phyloP scores from a whole-genome alignment of 2,888 invertebrate genomes.

The Zaprionus bogoriensis region DNA sequence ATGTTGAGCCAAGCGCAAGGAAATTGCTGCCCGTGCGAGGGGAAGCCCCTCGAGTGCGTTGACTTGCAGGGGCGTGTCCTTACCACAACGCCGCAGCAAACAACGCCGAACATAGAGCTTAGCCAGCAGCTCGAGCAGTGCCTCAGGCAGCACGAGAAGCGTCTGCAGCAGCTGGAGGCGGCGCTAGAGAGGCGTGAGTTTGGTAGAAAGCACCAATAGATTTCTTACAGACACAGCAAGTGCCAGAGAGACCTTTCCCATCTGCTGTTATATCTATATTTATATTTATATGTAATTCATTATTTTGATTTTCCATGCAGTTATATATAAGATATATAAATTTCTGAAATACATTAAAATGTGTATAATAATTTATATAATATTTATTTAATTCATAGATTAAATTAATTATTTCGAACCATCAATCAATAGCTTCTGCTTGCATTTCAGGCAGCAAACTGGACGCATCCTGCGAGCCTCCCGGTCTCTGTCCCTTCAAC shows the following conservation, averaged over 20 bases:
- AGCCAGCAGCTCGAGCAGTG: slow-evolving; percentile 36
- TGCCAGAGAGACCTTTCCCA: no score
- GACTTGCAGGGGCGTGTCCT: slow-evolving; percentile 36
- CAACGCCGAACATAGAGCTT: slow-evolving; percentile 27
- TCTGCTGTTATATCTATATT: no score
- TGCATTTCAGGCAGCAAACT: slow-evolving; percentile 41
- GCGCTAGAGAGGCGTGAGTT: slow-evolving; percentile 31
- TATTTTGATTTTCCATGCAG: no score
- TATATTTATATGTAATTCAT: no score
- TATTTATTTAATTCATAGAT: no score
- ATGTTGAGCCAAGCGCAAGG: slow-evolving; percentile 52
- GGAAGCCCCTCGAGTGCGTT: slow-evolving; percentile 44
- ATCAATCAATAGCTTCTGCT: neutral
- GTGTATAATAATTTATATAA: no score
- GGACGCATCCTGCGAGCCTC: slow-evolving; percentile 36
- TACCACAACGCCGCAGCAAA: slow-evolving; percentile 18
- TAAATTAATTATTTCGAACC: no score
- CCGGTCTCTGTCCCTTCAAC: slow-evolving; percentile 54
- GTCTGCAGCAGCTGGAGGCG: slow-evolving; percentile 45
- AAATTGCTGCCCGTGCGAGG: no score
- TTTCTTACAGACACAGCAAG: no score
- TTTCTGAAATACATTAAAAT: no score
- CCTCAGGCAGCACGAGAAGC: slow-evolving; percentile 56
- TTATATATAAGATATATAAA: no score
- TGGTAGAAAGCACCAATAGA: no score